Evolutionary conservation across 2,888 invertebrate species (phyloP).

Genomic region (Metellina segmentata): DNA sequence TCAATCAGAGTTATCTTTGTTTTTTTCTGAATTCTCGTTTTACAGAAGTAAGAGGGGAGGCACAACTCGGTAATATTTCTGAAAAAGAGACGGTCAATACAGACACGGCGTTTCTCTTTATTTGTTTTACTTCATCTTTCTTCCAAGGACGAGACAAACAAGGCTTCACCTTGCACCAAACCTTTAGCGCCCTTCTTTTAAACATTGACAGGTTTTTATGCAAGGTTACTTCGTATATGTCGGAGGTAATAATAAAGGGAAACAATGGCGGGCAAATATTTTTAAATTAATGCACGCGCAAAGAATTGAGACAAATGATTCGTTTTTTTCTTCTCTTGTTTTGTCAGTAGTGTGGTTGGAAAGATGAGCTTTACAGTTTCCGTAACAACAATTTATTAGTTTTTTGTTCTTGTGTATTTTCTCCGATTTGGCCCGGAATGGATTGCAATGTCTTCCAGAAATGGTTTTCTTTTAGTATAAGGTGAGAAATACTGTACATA

Average conservation of each 20-base stretch:
- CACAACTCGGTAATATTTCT: background rate
- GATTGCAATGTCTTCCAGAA: no score
- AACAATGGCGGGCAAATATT: constrained; percentile 54
- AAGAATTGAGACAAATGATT: constrained; percentile 54
- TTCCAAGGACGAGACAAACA: constrained; percentile 61
- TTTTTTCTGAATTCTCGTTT: background rate
- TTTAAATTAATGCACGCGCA: constrained; percentile 52
- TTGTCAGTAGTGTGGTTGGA: background rate
- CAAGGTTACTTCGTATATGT: constrained; percentile 55
- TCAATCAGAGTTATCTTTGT: background rate
- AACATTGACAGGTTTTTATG: constrained; percentile 59
- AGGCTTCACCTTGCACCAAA: constrained; percentile 66
- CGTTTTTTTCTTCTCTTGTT: constrained; percentile 38
- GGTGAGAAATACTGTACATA: no score
- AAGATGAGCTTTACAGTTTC: background rate
- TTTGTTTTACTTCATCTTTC: constrained; percentile 21
- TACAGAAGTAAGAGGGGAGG: background rate
- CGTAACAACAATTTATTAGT: background rate
- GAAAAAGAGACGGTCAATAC: constrained; percentile 40
- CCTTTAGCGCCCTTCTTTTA: constrained; percentile 67
- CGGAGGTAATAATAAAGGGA: constrained; percentile 42
- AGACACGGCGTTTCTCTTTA: constrained; percentile 24
- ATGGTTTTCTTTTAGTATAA: no score
- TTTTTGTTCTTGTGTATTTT: background rate
- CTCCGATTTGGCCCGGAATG: no score